Evolutionary conservation across 1,140 invertebrate species (phyloP).

Genomic region (Platyscapa corneri): DNA sequence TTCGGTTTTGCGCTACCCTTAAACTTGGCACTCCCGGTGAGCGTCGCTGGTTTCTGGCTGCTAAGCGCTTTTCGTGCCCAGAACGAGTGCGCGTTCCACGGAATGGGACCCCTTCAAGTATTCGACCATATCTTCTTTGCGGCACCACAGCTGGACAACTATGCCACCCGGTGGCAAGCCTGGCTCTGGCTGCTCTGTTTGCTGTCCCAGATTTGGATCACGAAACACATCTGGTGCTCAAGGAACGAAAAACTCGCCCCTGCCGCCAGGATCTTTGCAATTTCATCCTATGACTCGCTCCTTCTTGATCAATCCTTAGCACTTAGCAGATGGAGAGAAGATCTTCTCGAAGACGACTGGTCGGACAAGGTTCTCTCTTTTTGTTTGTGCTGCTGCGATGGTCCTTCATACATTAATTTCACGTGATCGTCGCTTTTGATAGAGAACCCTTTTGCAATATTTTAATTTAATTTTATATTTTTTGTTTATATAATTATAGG

Average conservation of each 20-base stretch:
- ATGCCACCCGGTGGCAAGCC: slow-evolving; percentile 77
- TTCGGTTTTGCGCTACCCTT: slow-evolving; percentile 88
- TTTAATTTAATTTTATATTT: too few species aligned
- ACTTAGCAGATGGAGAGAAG: slow-evolving; percentile 85
- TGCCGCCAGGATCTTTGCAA: slow-evolving; percentile 87
- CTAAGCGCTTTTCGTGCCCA: slow-evolving; percentile 77
- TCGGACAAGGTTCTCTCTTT: background rate
- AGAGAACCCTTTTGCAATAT: too few species aligned
- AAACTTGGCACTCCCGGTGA: slow-evolving; percentile 80
- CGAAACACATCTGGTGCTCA: slow-evolving; percentile 87
- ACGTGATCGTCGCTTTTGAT: too few species aligned
- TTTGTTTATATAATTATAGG: too few species aligned
- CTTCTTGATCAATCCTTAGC: slow-evolving; percentile 91
- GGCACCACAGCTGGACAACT: slow-evolving; percentile 76
- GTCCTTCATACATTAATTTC: too few species aligned
- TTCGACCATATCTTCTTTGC: slow-evolving; percentile 82
- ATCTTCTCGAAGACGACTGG: slow-evolving; percentile 68
- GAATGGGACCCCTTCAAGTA: slow-evolving; percentile 67
- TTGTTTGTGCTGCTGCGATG: background rate
- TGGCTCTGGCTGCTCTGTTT: slow-evolving; percentile 86
- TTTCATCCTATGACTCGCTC: slow-evolving; percentile 87
- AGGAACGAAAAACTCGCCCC: slow-evolving; percentile 85
- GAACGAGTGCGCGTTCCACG: slow-evolving; percentile 79
- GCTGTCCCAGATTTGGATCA: slow-evolving; percentile 87
- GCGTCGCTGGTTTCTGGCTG: slow-evolving; percentile 79